Percentiles rank a stretch among this genome's conserved stretches.
Evolutionary conservation across 2,113 vertebrate genomes (phyloP).

Genomic region (Catagonus wagneri): DNA sequence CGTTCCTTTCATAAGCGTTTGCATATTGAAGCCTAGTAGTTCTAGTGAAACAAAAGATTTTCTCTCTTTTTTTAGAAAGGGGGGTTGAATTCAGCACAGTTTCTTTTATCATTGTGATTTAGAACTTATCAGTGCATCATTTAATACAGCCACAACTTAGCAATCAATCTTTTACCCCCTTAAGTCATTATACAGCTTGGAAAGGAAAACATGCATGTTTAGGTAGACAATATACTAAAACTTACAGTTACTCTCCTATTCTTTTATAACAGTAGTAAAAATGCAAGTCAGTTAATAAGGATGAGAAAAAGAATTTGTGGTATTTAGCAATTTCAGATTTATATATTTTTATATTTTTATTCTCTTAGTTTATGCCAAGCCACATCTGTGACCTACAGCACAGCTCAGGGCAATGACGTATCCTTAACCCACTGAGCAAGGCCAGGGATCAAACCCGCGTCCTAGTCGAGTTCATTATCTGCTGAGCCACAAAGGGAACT

Average conservation of each 20-base stretch:
- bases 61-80: accelerated
- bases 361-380: background rate
- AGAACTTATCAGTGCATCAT: background rate
- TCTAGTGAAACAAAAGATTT: background rate
- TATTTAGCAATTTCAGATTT: background rate
- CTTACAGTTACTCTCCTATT: background rate
- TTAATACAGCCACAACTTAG: background rate
- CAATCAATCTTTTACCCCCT: background rate
- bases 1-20: background rate
- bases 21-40: background rate
- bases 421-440: too few species aligned
- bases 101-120: background rate
- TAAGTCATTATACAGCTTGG: background rate
- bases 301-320: background rate
- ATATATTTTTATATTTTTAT: background rate
- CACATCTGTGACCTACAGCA: too few species aligned
- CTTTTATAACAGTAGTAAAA: background rate
- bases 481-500: too few species aligned
- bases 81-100: background rate
- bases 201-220: background rate
- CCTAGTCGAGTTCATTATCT: too few species aligned
- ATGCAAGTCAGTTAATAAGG: background rate
- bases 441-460: too few species aligned
- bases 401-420: too few species aligned
- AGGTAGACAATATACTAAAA: background rate